Conservation (phyloP, 2,797 vertebrate genomes). For the Sciaenops ocellatus region DNA sequence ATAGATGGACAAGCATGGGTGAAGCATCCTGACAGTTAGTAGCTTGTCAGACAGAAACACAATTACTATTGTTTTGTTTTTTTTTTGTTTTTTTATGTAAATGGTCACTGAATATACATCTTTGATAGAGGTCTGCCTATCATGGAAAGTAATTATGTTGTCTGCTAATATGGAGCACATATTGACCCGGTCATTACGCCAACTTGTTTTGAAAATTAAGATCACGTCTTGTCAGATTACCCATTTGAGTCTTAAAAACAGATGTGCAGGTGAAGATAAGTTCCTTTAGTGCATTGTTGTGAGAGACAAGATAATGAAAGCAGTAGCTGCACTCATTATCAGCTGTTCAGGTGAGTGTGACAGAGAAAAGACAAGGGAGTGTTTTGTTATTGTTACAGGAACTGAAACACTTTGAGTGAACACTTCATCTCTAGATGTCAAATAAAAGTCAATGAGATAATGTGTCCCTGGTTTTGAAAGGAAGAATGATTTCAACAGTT, state of each 20-base stretch:
- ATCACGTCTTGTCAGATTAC: neutral
- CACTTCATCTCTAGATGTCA: constrained; percentile 14
- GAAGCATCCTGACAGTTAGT: constrained; percentile 34
- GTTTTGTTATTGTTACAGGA: constrained; percentile 23
- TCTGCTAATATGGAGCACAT: constrained; percentile 7
- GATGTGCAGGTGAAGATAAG: constrained; percentile 23
- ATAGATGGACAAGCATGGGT: constrained; percentile 38
- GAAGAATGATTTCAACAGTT: neutral
- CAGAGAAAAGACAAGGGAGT: constrained; percentile 8
- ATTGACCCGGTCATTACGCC: neutral
- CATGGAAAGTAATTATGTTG: constrained; percentile 18
- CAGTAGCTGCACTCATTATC: constrained; percentile 20
- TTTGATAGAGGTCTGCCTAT: constrained; percentile 9
- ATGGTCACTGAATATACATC: constrained; percentile 13
- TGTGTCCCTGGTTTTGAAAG: constrained; percentile 4
- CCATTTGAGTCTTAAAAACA: constrained; percentile 4
- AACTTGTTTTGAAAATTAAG: neutral
- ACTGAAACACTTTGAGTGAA: constrained; percentile 5
- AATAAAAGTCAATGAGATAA: constrained; percentile 8
- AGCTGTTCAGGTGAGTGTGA: constrained; percentile 20
- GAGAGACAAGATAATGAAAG: constrained; percentile 44
- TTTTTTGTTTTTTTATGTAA: constrained; percentile 30
- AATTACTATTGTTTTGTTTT: constrained; percentile 52
- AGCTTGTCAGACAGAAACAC: constrained; percentile 52
- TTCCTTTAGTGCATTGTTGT: constrained; percentile 4